Base-by-base conservation (phyloP, 2,797 vertebrate species). In the Gila robusta region DNA sequence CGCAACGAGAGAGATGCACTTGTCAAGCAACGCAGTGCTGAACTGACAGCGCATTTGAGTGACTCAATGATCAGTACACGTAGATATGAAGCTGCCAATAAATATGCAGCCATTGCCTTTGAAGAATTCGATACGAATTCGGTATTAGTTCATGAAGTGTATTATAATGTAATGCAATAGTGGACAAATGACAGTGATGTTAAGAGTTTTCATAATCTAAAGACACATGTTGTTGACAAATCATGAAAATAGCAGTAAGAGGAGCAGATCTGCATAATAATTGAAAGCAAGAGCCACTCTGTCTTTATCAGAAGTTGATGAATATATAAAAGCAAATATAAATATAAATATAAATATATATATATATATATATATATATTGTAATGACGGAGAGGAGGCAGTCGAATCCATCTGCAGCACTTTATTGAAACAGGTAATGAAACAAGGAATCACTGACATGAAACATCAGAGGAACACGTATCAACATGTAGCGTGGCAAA, bases 1-100 rank as follows among this genome's bases (percentile, higher is more conserved):
- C 32, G 47, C 81, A 76, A 66, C 35, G 26, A 69, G 71, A 69
- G 16, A 78, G 79, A 78, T 44, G 54, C 56, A 77, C 79, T 71
- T 82, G 73, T 78, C 67, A 69, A 72, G 54, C 44, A 21, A 72
- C 26, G 14, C 32, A 59, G 71, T 71, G 37, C 79, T 54, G 52
- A 66, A 81, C 21, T 21, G 41, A 76, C 64, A 44, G 74, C 8
- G 9, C 73, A 59, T 73, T 49, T 79, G 77, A 80, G 84, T 62
- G 67, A 72, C 76, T 78, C 39, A 32, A 52, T 85, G 67, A 80
- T 80, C 77, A 71, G 80, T 80, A 80, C 54, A 37, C 26, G 2
- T 41, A 23, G 37, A 79, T 79, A 21, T 69, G n/a, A 66, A 78
- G 35, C 35, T 71, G 66, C 52, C 83, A 71, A 71, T 71, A 79